Evolutionary conservation across 2,113 vertebrate species (phyloP), one percentile per base, ranked within the genome.

Genomic region (Spea multiplicata): DNA sequence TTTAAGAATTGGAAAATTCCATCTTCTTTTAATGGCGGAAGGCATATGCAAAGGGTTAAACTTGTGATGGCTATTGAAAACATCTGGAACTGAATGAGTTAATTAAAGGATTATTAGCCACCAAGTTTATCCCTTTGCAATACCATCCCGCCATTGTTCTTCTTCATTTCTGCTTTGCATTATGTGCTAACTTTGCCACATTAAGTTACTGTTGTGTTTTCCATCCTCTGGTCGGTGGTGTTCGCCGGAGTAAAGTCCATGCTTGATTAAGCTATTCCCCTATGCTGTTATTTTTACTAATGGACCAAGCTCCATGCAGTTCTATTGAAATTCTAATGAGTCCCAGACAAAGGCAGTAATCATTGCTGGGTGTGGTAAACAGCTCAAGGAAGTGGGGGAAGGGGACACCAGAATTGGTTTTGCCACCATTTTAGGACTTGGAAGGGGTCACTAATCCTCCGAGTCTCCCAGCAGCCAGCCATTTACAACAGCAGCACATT

Each of bases 241-340:
- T 72, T 70, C n/a, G 55, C 45, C 50, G 61, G 71, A 73, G 59
- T 66, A 80, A 73, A 73, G 61, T 73, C 71, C 53, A 62, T 55
- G 16, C 57, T 49, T 80, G 71, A 80, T 80, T 80, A 73, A 73
- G 71, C 78, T 80, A 61, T 80, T 49, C 44, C 70, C 66, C 71
- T 48, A 17, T 80, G 52, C 71, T 74, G 71, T 80, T 80, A 80
- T 80, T 80, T 74, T 68, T 80, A 74, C 78, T 80, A 80, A 80
- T 80, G 71, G 78, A 57, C 64, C 78, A 80, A 68, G 71, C 65
- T 57, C 70, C 70, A 67, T 68, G 52, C 78, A 68, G 71, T 65
- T 80, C 78, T 74, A 73, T 80, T 80, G 78, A 80, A 68, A 80
- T 80, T 80, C 64, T 74, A 80, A 80, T 80, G 71, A 80, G 78